A percentile compares a stretch with the other conserved stretches of the same genome.
phyloP scores from a whole-genome alignment of 2,113 vertebrate species.

The Corydoras sp. region DNA sequence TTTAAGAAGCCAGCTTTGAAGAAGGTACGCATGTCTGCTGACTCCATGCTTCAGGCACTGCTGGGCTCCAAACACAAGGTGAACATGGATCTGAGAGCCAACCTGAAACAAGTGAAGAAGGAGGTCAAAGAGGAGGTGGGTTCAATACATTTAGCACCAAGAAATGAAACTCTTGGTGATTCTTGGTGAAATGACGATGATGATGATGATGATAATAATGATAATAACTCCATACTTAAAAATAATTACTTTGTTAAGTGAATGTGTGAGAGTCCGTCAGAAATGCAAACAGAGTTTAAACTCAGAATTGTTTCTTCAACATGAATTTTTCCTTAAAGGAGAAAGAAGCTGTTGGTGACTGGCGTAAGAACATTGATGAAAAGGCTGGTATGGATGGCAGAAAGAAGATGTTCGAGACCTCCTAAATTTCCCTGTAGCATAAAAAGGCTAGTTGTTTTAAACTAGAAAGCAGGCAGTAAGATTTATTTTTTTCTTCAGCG shows the following conservation, averaged over 20 bases:
- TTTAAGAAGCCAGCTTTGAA: slow-evolving; percentile 77
- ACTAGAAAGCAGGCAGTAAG: slow-evolving; percentile 15
- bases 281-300: too few species aligned
- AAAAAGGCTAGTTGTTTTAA: slow-evolving; percentile 13
- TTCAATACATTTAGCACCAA: background rate
- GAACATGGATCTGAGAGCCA: slow-evolving; percentile 79
- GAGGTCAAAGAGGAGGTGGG: slow-evolving; percentile 78
- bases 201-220: too few species aligned
- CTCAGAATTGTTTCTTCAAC: background rate
- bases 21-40: slow-evolving; percentile 77
- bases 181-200: too few species aligned
- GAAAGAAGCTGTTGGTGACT: slow-evolving; percentile 71
- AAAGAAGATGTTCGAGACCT: slow-evolving; percentile 83
- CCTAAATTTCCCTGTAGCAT: slow-evolving; percentile 13
- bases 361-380: slow-evolving; percentile 84
- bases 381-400: slow-evolving; percentile 70
- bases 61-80: slow-evolving; percentile 74
- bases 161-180: too few species aligned
- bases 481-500: slow-evolving; percentile 4
- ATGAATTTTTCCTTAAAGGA: slow-evolving; percentile 49
- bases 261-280: too few species aligned
- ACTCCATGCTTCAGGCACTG: slow-evolving; percentile 77
- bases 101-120: slow-evolving; percentile 84
- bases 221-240: too few species aligned
- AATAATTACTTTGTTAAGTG: too few species aligned